Conservation (phyloP, 1,140 invertebrate species). For the Uloborus diversus region DNA sequence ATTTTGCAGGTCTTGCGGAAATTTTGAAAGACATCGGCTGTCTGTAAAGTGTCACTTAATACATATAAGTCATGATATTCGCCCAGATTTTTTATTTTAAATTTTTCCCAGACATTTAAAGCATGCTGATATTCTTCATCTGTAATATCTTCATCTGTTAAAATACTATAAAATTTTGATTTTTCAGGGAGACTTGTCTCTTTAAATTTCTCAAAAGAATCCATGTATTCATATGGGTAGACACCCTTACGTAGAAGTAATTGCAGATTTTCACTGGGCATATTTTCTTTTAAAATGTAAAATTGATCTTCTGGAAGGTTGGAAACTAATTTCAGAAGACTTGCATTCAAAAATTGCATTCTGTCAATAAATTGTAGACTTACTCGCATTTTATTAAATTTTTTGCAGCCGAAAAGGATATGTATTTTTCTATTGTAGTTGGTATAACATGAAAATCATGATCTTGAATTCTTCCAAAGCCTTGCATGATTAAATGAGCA, state of each 20-base stretch:
- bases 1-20: not conserved
- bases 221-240: constrained; percentile 18
- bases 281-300: not conserved
- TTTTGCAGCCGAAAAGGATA: not conserved
- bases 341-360: not conserved
- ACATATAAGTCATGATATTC: constrained; percentile 50
- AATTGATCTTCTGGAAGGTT: not conserved
- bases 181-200: not conserved
- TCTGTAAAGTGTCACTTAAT: not conserved
- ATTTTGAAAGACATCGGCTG: constrained; percentile 8
- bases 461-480: not conserved
- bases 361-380: constrained; percentile 9
- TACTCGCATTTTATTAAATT: not conserved
- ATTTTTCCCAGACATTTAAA: constrained; percentile 58
- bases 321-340: not conserved
- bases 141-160: not conserved
- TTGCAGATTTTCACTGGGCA: not conserved
- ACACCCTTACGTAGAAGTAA: not conserved
- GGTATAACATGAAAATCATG: not conserved
- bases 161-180: not conserved
- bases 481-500: not conserved
- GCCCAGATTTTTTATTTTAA: constrained; percentile 56
- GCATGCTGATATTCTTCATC: constrained; percentile 12
- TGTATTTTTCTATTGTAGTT: constrained; percentile 12
- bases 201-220: not conserved